Evolutionary conservation across 2,113 vertebrate genomes (phyloP), one percentile per base, ranked within the genome.

Genomic region (Cephalopholis sonnerati): DNA sequence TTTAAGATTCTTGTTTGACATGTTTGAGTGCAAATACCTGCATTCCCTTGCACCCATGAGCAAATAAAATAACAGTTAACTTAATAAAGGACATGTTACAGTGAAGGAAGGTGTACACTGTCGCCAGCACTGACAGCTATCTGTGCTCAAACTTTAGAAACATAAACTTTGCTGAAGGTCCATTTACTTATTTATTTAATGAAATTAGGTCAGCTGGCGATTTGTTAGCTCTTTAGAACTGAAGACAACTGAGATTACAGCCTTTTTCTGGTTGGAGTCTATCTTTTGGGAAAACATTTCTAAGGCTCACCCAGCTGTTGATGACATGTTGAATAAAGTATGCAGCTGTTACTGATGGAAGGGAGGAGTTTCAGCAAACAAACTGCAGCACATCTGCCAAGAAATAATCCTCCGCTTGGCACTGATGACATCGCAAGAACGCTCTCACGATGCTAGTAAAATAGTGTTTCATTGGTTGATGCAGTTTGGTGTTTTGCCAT

Each of bases 251-350:
- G 16, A 18, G 24, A 2, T n/a, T 46, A 32, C 65, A 44, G 32
- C 41, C 48, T 85, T 75, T 24, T 46, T 69, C 29, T 65, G 64
- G 32, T 24, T 51, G 24, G 24, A 75, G 13, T 55, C 71, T 1
- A 36, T 25, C 65, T 72, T 82, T 76, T 54, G 63, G 71, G 70
- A 81, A 46, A 64, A 84, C 53, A 20, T 80, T 46, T 78, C 29
- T 77, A 55, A 58, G 36, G 36, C 87, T 59, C 71, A 3, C 80
- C 62, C 91, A 95, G 92, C 91, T 93, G 94, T 55, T 85, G 63
- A 88, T 94, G 93, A 95, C 92, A 82, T 72, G 73, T 27, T 54
- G 69, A 59, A 84, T 81, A 79, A 93, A 92, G 61, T 84, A 93
- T 95, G 92, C 62, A 78, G 27, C 79, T 79, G 78, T 83, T 87